phyloP scores from a whole-genome alignment of 2,113 vertebrate genomes.

The Macaca nemestrina region DNA sequence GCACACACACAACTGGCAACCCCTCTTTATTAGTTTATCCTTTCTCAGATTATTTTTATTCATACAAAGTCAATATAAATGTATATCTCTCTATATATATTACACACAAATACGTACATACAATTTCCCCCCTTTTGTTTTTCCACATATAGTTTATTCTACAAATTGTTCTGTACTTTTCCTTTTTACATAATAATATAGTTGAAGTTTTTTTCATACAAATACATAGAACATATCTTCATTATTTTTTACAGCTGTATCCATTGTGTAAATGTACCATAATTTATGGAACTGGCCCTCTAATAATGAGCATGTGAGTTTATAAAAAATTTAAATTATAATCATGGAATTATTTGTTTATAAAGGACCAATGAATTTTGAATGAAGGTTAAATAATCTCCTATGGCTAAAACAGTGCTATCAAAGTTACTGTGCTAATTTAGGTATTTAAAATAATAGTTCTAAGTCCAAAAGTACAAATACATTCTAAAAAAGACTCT shows the following conservation, averaged over 20 bases:
- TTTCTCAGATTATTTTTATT: background rate
- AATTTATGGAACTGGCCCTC: conserved; percentile 6
- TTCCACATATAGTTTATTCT: background rate
- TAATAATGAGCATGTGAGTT: conserved; percentile 17
- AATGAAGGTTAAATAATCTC: conserved; percentile 33
- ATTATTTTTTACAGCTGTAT: conserved; percentile 13
- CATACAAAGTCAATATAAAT: background rate
- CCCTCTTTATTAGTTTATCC: background rate
- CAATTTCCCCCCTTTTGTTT: background rate
- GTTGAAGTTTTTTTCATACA: background rate
- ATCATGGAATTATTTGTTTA: conserved; percentile 1
- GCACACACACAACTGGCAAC: background rate
- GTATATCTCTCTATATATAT: background rate
- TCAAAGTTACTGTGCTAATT: background rate
- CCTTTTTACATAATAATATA: background rate
- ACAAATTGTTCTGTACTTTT: background rate
- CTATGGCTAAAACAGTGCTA: background rate
- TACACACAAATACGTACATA: background rate
- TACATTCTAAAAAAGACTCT: background rate
- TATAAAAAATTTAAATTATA: conserved; percentile 23
- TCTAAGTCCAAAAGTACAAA: conserved; percentile 29
- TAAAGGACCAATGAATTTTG: background rate
- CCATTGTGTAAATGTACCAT: background rate
- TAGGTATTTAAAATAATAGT: background rate
- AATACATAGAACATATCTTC: background rate